Conservation (phyloP, 2,797 vertebrate genomes). For the Phoeniculus purpureus region DNA sequence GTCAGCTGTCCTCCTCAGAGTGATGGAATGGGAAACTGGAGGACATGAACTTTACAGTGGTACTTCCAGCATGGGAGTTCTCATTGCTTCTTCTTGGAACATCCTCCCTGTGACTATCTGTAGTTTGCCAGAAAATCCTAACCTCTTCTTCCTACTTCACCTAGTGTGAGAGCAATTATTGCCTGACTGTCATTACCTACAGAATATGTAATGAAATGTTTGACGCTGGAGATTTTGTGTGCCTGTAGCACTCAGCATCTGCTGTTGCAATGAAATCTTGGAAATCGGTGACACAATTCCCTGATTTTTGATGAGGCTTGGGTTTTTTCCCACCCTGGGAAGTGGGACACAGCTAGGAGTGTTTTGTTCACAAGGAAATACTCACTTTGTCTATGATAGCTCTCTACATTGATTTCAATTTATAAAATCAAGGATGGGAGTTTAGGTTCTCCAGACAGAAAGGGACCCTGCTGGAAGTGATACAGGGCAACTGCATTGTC, state of each 20-base stretch:
- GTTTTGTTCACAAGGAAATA: background rate
- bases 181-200: background rate
- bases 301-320: background rate
- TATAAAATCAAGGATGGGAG: background rate
- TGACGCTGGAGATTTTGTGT: background rate
- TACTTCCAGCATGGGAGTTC: background rate
- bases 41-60: background rate
- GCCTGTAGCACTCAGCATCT: background rate
- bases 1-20: background rate
- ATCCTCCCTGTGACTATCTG: background rate
- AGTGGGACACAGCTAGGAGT: accelerated
- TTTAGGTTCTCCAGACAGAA: background rate
- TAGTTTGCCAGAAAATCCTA: background rate
- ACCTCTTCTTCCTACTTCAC: background rate
- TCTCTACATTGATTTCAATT: background rate
- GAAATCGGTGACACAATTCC: background rate
- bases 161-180: background rate
- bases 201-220: background rate
- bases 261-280: background rate
- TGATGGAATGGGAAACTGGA: background rate
- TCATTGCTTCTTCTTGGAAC: background rate
- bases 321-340: background rate
- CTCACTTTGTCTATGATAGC: background rate
- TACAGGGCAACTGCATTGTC: background rate
- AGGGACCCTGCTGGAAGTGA: background rate